Conservation (phyloP, 2,797 vertebrate species). For the Nyctibius grandis region DNA sequence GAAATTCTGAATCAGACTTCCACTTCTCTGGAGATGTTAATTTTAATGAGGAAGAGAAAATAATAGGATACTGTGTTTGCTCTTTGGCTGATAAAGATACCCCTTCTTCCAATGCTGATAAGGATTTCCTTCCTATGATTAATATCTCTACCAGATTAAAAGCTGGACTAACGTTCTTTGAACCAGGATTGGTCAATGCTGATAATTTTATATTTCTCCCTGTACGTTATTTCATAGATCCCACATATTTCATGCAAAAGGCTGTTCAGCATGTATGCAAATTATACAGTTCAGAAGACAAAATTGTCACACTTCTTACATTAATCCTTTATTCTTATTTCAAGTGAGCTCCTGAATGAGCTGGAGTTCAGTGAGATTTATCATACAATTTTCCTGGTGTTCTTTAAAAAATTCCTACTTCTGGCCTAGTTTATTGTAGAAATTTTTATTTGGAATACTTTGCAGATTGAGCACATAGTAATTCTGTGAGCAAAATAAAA, state of each 20-base stretch:
- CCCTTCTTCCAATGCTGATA: not conserved
- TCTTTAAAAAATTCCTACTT: not conserved
- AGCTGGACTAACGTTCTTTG: not conserved
- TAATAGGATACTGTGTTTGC: not conserved
- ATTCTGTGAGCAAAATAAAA: not conserved
- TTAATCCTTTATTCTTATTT: not conserved
- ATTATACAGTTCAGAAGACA: not conserved
- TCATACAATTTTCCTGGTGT: not conserved
- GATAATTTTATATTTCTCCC: not conserved
- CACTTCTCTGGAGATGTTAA: not conserved
- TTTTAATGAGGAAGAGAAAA: constrained; percentile 14
- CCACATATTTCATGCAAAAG: not conserved
- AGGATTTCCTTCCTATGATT: constrained; percentile 22
- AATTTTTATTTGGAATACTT: not conserved
- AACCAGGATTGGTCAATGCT: not conserved
- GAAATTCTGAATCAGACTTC: not conserved
- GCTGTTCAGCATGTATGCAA: not conserved
- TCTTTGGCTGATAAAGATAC: not conserved
- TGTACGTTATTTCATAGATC: not conserved
- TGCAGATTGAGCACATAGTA: not conserved
- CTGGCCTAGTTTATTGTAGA: not conserved
- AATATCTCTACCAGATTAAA: not conserved
- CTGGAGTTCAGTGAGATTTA: not conserved
- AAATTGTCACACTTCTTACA: not conserved
- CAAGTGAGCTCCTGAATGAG: not conserved